phyloP scores from a whole-genome alignment of 2,888 invertebrate genomes.

The Acronicta psi region DNA sequence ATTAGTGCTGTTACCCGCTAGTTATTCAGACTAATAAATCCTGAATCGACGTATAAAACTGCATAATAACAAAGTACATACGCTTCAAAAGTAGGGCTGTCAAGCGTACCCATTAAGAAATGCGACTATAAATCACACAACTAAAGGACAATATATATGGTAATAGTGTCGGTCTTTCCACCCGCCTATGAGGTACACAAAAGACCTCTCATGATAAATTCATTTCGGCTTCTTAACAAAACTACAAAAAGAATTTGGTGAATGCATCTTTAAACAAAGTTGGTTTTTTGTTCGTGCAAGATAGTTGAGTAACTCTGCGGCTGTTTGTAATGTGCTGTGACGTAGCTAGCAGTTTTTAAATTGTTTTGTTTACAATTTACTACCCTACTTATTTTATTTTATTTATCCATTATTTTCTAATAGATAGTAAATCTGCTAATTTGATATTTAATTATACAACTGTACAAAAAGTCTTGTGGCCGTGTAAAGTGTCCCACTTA shows the following conservation, averaged over 20 bases:
- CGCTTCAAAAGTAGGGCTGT: slow-evolving; percentile 16
- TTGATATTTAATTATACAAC: no score
- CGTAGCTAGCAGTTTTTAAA: slow-evolving; percentile 17
- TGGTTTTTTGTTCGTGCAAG: slow-evolving; percentile 42
- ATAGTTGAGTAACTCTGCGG: slow-evolving; percentile 22
- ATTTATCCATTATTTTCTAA: no score
- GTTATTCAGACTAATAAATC: background rate
- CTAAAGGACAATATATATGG: slow-evolving; percentile 61
- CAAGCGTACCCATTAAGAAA: slow-evolving; percentile 51
- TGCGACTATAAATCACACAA: slow-evolving; percentile 60
- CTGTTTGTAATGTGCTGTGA: slow-evolving; percentile 26
- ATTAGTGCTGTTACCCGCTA: no score
- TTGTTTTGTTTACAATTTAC: background rate
- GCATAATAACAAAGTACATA: slow-evolving; percentile 29
- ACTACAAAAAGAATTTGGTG: slow-evolving; percentile 57
- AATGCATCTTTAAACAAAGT: slow-evolving; percentile 54
- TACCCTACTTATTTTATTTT: no score
- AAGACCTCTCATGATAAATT: slow-evolving; percentile 58
- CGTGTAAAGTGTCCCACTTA: background rate
- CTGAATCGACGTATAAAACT: slow-evolving; percentile 18
- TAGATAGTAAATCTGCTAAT: background rate
- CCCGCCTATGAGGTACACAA: slow-evolving; percentile 56
- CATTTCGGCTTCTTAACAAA: slow-evolving; percentile 58
- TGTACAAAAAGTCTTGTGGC: no score
- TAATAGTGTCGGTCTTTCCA: slow-evolving; percentile 58